These are phyloP conservation scores for Crypturellus tataupa DNA, from an alignment of 2,797 vertebrate species.

Conservation along the genomic window DNA sequence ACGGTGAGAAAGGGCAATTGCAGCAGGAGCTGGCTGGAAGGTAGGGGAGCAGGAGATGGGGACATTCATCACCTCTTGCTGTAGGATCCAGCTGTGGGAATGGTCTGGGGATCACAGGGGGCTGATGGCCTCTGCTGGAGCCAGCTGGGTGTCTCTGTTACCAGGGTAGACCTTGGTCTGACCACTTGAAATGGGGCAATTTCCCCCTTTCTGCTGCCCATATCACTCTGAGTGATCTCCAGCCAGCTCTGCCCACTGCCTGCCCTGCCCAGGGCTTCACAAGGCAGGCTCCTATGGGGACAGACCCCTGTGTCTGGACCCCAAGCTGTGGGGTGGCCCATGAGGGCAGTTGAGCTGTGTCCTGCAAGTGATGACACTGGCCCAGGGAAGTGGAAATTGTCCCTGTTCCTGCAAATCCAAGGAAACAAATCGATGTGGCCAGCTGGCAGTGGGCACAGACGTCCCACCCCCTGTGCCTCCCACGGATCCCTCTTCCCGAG, in stretches of 20 bases:
- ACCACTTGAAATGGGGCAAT: not conserved
- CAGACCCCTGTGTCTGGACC: rapidly evolving
- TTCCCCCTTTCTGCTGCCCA: not conserved
- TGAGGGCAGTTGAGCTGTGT: rapidly evolving
- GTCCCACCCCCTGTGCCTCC: rapidly evolving
- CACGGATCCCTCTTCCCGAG: not conserved
- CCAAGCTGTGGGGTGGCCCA: not conserved
- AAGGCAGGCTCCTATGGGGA: not conserved
- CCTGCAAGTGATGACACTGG: rapidly evolving
- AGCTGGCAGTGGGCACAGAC: rapidly evolving
- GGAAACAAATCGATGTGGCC: rapidly evolving
- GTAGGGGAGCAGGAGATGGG: not conserved
- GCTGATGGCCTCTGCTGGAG: rapidly evolving
- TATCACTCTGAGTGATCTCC: not conserved
- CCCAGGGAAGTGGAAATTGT: rapidly evolving
- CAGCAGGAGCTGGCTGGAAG: not conserved
- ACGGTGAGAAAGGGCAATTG: not conserved
- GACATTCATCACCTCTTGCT: not conserved
- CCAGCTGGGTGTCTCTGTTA: not conserved
- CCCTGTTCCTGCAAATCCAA: not conserved
- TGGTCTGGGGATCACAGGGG: too few relatives aligned
- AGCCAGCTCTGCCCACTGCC: not conserved
- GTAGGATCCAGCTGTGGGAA: not conserved
- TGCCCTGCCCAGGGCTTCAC: not conserved
- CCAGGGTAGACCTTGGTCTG: not conserved